Evolutionary conservation across 64 coral and sea anemone genomes (phyloP), one percentile per base, ranked within the genome.

Genomic region (Montipora foliosa): DNA sequence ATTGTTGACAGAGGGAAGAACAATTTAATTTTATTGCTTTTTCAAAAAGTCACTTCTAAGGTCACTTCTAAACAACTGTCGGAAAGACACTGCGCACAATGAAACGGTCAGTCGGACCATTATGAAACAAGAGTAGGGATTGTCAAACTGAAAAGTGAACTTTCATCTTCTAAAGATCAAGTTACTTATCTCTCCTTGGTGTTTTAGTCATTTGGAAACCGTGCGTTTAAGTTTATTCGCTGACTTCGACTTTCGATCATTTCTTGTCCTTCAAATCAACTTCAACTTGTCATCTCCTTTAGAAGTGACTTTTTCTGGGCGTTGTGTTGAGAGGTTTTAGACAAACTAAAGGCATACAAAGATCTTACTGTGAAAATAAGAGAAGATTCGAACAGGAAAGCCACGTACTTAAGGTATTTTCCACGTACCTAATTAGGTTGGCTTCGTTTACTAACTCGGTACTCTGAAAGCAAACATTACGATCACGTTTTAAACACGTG

Each of bases 201-300:
- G 59, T 71, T 49, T 86, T 51, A 20, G 49, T 86, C 47, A 48
- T 4, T 44, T 21, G 8, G 1, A 50, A 50, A 5, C 64, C 82
- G 51, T 59, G 50, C 82, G 66, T 71, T 15, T 71, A 10, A 15
- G 82, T 71, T 86, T 86, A 47, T 86, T 86, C 71, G 82, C 47
- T 7, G 48, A 70, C 25, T 84, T 84, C 44, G 37, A 55, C 10
- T 55, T 55, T 55, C 61, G 61, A 64, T 64, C 46, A 37, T 37
- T 44, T 48, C 7, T 25, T 37, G 4, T 21, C 71, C 70, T 86
- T 69, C 82, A 86, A 86, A 86, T 70, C 53, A 3, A 86, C 46
- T 16, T 86, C 66, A 49, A 12, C 2, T 48, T 16, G 13, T 82
- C 25, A 82, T 82, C 79, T 24, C 20, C 52, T 24, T 48, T 55